Evolutionary conservation across 2,113 vertebrate genomes (phyloP).

Genomic region (Sander vitreus): DNA sequence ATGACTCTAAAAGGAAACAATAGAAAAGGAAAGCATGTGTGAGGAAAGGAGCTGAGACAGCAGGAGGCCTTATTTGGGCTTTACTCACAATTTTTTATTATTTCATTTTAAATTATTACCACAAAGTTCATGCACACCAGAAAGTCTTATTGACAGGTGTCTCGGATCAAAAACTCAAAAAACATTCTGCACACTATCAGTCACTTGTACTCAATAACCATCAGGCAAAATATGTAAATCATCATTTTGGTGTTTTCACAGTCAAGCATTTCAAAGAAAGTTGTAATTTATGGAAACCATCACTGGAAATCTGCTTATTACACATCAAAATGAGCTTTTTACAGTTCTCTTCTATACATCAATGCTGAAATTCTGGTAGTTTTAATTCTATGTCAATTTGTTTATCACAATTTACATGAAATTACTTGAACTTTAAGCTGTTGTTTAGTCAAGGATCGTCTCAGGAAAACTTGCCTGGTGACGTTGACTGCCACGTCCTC

Average conservation of each 20-base stretch:
- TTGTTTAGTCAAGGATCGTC: background rate
- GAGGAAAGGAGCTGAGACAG: background rate
- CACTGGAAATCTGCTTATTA: background rate
- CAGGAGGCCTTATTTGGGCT: background rate
- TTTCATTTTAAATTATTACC: background rate
- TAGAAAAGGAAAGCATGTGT: background rate
- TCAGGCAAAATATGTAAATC: background rate
- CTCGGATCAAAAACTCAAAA: background rate
- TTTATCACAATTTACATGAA: background rate
- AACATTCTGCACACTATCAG: background rate
- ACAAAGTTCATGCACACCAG: background rate
- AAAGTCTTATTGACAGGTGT: background rate
- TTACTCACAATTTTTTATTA: background rate
- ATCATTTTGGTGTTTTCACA: background rate
- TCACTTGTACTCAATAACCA: background rate
- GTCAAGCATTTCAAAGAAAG: background rate
- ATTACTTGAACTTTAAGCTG: background rate
- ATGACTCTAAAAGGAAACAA: slow-evolving; percentile 88
- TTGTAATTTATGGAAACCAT: background rate
- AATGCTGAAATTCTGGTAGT: background rate
- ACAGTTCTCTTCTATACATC: background rate
- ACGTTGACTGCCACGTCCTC: slow-evolving; percentile 98
- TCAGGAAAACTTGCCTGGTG: slow-evolving; percentile 86
- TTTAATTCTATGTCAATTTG: background rate
- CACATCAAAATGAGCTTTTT: background rate